These are phyloP conservation scores for Brachionus koreanus DNA, from an alignment of 1,140 invertebrate species.

Conservation along the genomic window DNA sequence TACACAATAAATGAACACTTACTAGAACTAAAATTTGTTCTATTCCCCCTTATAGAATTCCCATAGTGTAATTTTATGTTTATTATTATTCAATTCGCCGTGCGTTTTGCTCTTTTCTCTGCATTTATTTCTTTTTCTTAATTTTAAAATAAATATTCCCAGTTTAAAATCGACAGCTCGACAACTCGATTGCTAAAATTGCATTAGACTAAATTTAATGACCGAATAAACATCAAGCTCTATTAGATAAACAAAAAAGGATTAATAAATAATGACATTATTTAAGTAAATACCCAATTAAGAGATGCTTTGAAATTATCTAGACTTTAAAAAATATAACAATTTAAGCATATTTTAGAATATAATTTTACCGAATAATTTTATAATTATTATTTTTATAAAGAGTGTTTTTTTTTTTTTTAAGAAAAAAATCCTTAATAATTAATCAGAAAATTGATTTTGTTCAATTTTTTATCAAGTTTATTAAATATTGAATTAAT, in stretches of 20 bases:
- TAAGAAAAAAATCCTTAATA: no score
- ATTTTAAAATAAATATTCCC: neutral
- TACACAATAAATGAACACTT: slow-evolving; percentile 16
- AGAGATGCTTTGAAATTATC: neutral
- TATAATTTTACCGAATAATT: no score
- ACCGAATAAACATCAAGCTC: neutral
- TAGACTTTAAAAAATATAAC: neutral
- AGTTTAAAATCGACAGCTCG: no score
- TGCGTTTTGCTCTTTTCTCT: neutral
- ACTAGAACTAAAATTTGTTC: slow-evolving; percentile 9
- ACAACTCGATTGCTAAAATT: neutral
- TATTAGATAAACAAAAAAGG: neutral
- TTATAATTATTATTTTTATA: no score
- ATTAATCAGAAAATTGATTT: no score
- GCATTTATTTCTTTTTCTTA: neutral
- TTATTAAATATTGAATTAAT: no score
- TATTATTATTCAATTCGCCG: neutral
- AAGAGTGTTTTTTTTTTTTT: no score
- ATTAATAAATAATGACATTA: neutral
- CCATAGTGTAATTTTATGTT: neutral
- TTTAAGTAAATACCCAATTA: neutral
- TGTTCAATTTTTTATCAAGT: no score
- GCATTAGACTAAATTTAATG: neutral
- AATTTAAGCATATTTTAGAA: neutral
- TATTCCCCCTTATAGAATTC: neutral